A percentile compares a stretch with the other conserved stretches of the same genome.
Evolutionary conservation across 2,113 vertebrate genomes (phyloP).

Genomic region (Peucedramus taeniatus): DNA sequence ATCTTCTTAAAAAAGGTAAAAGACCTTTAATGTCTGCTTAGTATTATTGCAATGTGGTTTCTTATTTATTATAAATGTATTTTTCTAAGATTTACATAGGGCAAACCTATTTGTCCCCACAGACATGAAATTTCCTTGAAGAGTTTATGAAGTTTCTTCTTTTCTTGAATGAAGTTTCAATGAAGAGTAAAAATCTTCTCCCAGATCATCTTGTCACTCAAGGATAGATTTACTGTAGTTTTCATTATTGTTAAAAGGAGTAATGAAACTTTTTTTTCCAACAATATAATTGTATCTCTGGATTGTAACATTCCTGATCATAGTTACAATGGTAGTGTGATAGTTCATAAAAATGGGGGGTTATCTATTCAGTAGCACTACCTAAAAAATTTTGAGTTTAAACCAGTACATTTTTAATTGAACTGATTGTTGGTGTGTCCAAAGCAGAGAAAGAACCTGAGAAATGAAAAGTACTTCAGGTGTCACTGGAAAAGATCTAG

Average conservation of each 20-base stretch:
- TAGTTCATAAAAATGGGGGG: background rate
- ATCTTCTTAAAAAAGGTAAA: constrained; percentile 77
- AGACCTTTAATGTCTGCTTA: constrained; percentile 70
- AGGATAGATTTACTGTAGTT: background rate
- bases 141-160: background rate
- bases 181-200: background rate
- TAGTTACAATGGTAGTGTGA: background rate
- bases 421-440: background rate
- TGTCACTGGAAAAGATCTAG: background rate
- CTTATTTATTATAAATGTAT: constrained; percentile 25
- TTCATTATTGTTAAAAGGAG: background rate
- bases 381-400: background rate
- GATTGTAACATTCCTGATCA: background rate
- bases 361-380: background rate
- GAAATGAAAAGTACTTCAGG: background rate
- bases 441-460: background rate
- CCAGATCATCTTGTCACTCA: background rate
- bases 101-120: background rate
- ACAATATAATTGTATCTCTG: background rate
- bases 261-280: background rate
- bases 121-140: background rate
- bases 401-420: background rate
- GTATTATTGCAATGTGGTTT: constrained; percentile 61
- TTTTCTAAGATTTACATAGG: background rate
- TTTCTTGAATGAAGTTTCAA: background rate